Percentiles rank a stretch among this genome's conserved stretches.
Evolutionary conservation across 2,888 invertebrate genomes (phyloP).

Genomic region (Argyresthia albistria): DNA sequence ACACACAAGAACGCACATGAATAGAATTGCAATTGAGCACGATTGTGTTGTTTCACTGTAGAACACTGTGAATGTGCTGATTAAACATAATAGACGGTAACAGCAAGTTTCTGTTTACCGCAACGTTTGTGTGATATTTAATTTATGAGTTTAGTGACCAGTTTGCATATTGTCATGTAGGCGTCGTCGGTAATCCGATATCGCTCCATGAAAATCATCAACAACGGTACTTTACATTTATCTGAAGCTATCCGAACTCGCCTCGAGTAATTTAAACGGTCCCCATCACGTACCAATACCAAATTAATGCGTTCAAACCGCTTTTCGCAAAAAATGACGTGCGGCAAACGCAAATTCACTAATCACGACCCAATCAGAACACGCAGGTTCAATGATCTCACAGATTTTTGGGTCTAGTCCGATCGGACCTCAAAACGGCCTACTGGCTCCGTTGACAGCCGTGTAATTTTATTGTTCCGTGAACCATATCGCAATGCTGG

Average conservation of each 20-base stretch:
- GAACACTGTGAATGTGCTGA: neutral
- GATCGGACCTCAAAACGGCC: constrained; percentile 32
- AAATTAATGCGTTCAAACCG: no score
- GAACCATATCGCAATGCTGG: constrained; percentile 55
- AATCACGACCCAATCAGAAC: constrained; percentile 51
- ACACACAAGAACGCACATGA: neutral
- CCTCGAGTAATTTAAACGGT: constrained; percentile 68
- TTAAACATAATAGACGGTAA: no score
- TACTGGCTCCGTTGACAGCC: constrained; percentile 26
- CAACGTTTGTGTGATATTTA: no score
- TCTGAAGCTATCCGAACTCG: constrained; percentile 42
- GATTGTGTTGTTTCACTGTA: neutral
- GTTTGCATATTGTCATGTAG: neutral
- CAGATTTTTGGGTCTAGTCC: constrained; percentile 4
- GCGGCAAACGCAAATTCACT: constrained; percentile 39
- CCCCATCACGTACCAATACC: constrained; percentile 29
- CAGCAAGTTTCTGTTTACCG: no score
- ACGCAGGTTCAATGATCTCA: constrained; percentile 19
- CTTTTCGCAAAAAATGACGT: constrained; percentile 27
- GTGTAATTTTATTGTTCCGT: constrained; percentile 56
- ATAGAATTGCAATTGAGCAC: constrained; percentile 1
- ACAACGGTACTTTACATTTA: neutral
- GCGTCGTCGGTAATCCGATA: neutral
- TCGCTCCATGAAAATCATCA: neutral
- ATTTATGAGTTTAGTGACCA: neutral